phyloP scores from a whole-genome alignment of 2,113 vertebrate species.

The Mormyrus lacerda region DNA sequence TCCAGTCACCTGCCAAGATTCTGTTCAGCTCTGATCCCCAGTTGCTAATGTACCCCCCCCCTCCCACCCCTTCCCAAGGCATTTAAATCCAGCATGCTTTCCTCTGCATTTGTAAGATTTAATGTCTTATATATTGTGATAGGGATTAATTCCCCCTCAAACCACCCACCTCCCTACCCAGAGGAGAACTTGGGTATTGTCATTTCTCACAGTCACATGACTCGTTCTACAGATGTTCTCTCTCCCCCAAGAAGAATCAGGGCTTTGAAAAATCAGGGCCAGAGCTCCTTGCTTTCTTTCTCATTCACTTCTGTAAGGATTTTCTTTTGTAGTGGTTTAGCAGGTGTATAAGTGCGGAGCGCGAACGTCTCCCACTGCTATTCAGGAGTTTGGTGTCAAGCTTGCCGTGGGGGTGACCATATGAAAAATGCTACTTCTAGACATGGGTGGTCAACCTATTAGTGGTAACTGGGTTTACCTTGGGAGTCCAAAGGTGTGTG shows the following conservation, averaged over 20 bases:
- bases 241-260: background rate
- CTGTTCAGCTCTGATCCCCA: conserved; percentile 14
- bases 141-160: conserved; percentile 50
- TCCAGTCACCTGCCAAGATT: conserved; percentile 21
- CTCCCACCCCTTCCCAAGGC: conserved; percentile 10
- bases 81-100: conserved; percentile 38
- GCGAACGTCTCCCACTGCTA: background rate
- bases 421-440: background rate
- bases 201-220: conserved; percentile 47
- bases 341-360: background rate
- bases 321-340: background rate
- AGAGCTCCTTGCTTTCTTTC: background rate
- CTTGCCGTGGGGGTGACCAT: background rate
- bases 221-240: conserved; percentile 35
- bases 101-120: conserved; percentile 33
- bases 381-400: background rate
- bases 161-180: conserved; percentile 46
- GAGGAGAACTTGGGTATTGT: conserved; percentile 40
- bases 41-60: background rate
- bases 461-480: background rate
- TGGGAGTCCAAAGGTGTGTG: background rate
- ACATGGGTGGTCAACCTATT: background rate
- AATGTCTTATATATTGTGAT: conserved; percentile 55
- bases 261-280: conserved; percentile 30
- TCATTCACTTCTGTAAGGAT: background rate